Evolutionary conservation across 2,888 invertebrate genomes (phyloP).

Genomic region (Trimorus sp.): DNA sequence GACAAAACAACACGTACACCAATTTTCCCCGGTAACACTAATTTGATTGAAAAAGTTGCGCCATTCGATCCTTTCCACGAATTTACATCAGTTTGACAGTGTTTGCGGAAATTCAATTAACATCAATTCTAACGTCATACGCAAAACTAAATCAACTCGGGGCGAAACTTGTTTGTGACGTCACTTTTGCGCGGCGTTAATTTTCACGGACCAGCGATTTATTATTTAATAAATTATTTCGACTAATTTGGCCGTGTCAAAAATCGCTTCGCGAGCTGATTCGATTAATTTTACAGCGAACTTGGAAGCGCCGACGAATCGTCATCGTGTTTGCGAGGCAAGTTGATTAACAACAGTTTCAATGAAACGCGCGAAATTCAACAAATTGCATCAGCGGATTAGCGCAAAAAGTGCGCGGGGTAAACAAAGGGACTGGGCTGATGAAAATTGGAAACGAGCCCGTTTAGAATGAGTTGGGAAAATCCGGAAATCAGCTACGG

Average conservation of each 20-base stretch:
- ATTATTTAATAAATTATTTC: neutral
- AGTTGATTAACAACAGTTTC: slow-evolving; percentile 30
- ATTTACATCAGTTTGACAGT: slow-evolving; percentile 52
- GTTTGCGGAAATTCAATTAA: slow-evolving; percentile 39
- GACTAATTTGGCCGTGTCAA: neutral
- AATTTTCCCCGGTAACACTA: slow-evolving; percentile 53
- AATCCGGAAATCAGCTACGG: no score
- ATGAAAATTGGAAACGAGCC: neutral
- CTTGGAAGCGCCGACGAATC: slow-evolving; percentile 18
- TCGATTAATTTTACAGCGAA: slow-evolving; percentile 26
- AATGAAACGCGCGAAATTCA: slow-evolving; percentile 12
- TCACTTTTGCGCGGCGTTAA: neutral
- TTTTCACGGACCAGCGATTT: neutral
- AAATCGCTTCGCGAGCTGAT: slow-evolving; percentile 12
- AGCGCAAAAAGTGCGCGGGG: neutral
- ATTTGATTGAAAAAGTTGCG: slow-evolving; percentile 55
- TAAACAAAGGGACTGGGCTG: neutral
- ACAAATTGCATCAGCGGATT: slow-evolving; percentile 14
- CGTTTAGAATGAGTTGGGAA: no score
- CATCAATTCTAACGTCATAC: slow-evolving; percentile 31
- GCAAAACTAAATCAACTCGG: slow-evolving; percentile 18
- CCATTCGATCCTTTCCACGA: slow-evolving; percentile 36
- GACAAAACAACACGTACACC: slow-evolving; percentile 45
- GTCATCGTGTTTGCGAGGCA: neutral
- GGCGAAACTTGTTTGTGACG: neutral